phyloP scores from a whole-genome alignment of 2,797 vertebrate genomes.

The Spondyliosoma cantharus region DNA sequence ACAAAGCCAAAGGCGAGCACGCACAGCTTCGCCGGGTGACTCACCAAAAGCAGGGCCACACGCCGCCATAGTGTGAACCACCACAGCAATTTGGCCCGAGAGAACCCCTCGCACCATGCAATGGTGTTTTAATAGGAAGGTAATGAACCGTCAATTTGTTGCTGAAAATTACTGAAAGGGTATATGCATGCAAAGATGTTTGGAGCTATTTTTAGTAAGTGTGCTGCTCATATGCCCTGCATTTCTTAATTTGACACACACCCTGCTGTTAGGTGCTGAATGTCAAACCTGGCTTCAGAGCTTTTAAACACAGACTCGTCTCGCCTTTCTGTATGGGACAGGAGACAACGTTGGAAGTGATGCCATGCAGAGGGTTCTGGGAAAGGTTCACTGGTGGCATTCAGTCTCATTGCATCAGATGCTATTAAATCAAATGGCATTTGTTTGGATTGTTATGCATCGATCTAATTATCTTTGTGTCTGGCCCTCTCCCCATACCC shows the following conservation, averaged over 20 bases:
- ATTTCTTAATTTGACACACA: constrained; percentile 45
- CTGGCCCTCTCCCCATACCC: constrained; percentile 51
- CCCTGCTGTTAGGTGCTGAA: constrained; percentile 48
- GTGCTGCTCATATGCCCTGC: constrained; percentile 44
- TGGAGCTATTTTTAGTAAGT: constrained; percentile 70
- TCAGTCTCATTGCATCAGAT: constrained; percentile 47
- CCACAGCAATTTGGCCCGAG: constrained; percentile 46
- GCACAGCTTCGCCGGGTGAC: constrained; percentile 58
- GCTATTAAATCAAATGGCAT: constrained; percentile 62
- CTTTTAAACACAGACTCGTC: constrained; percentile 17
- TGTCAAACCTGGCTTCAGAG: constrained; percentile 55
- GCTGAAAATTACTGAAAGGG: constrained; percentile 46
- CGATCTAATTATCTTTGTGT: constrained; percentile 73
- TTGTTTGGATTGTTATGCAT: constrained; percentile 69
- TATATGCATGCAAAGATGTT: constrained; percentile 42
- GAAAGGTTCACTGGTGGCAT: constrained; percentile 35
- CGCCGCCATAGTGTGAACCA: constrained; percentile 51
- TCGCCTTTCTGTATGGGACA: constrained; percentile 40
- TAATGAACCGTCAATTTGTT: constrained; percentile 63
- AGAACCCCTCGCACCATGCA: constrained; percentile 53
- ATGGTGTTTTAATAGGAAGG: constrained; percentile 58
- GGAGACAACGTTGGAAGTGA: constrained; percentile 36
- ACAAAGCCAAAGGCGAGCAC: constrained; percentile 67
- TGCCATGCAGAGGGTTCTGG: constrained; percentile 36
- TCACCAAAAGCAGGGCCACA: constrained; percentile 64